Evolutionary conservation across 2,797 vertebrate genomes (phyloP), one percentile per base, ranked within the genome.

Genomic region (Bryconaethiops microstoma): DNA sequence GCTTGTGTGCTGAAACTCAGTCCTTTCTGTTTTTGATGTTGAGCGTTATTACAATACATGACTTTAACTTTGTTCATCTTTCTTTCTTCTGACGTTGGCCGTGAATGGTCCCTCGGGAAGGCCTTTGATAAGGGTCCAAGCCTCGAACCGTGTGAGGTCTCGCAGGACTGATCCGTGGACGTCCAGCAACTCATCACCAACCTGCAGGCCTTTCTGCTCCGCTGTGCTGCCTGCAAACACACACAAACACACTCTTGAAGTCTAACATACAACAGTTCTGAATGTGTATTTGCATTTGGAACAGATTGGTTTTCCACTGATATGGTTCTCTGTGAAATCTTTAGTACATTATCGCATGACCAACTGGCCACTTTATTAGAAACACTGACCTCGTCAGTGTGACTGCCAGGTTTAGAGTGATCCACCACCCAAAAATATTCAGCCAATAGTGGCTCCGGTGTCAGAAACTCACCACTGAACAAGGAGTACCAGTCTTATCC

Each of bases 81-180:
- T 83, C 52, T 86, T 95, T 87, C 94, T 95, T 88, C 88, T 94
- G 86, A 98, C 87, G 54, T 93, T 70, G 0, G 88, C 77, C 0
- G 89, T 91, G 83, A 96, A 86, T 0, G 91, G 91, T 1, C 97
- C 97, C 0, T 96, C 95, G 0, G 96, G 95, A 79, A 99, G 87
- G 0, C 92, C 90, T 88, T 98, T 99, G 88, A 99, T 95, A 82
- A 94, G 74, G 74, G 89, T 97, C 97, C 97, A 98, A 0, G 96
- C 98, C 86, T 99, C 97, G 0, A 98, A 97, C 40, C 97, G 95
- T 0, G 95, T 95, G 83, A 97, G 94, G 40, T 96, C 96, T 84
- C 96, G 95, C 83, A 96, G 74, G 35, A 82, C 72, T 4, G 87
- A 87, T 19, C 89, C 93, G 71, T 96, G 95, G 59, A 99, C 87